phyloP scores from a whole-genome alignment of 2,797 vertebrate species.

The Emys orbicularis region DNA sequence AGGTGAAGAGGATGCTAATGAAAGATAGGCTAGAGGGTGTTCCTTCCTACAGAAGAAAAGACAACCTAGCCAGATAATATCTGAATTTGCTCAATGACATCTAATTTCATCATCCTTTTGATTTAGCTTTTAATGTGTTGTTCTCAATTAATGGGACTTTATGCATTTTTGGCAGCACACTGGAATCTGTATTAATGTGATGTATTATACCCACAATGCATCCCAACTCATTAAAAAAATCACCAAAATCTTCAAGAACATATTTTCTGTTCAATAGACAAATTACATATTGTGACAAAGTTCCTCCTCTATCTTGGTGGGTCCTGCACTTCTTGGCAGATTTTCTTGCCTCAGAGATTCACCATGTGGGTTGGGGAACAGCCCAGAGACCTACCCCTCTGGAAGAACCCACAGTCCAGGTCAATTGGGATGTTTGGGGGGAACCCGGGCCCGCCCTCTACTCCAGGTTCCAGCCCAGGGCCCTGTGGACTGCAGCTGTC shows the following conservation, averaged over 20 bases:
- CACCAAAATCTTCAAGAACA: conserved; percentile 33
- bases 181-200: conserved; percentile 26
- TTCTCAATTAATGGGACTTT: conserved; percentile 12
- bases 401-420: no score
- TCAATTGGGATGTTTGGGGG: no score
- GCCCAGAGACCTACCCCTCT: no score
- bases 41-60: background rate
- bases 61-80: background rate
- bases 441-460: no score
- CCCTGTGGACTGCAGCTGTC: no score
- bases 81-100: background rate
- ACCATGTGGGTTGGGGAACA: no score
- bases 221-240: conserved; percentile 28
- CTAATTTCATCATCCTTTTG: conserved; percentile 5
- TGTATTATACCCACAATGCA: conserved; percentile 15
- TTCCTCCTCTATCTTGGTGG: no score
- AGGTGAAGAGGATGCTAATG: background rate
- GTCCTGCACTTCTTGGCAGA: no score
- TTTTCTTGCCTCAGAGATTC: no score
- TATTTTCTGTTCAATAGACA: conserved; percentile 12
- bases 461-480: no score
- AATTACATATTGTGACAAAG: no score
- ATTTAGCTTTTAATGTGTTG: background rate
- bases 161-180: conserved; percentile 31
- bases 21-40: background rate